These are phyloP conservation scores for Sinocyclocheilus rhinocerous DNA, from an alignment of 2,113 vertebrate species.

Conservation along the genomic window DNA sequence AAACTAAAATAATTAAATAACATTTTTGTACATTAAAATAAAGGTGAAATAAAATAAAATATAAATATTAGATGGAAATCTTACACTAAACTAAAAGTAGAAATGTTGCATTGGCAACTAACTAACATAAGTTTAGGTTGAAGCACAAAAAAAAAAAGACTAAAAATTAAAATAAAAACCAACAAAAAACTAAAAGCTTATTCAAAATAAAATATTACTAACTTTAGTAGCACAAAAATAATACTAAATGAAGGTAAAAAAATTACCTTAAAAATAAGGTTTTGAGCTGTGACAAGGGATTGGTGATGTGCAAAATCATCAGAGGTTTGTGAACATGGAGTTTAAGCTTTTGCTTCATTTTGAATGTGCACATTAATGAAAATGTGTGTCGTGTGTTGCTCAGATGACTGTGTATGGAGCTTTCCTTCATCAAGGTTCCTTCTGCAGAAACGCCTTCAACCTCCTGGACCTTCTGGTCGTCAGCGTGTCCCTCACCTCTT, in stretches of 20 bases:
- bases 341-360: background rate
- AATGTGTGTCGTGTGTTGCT: slow-evolving; percentile 12
- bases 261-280: background rate
- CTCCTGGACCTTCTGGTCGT: slow-evolving; percentile 90
- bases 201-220: too few species aligned
- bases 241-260: too few species aligned
- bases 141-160: background rate
- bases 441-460: slow-evolving; percentile 95
- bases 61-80: background rate
- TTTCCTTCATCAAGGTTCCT: slow-evolving; percentile 90
- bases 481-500: slow-evolving; percentile 90
- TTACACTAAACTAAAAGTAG: background rate
- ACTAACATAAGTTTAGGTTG: background rate
- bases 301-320: background rate
- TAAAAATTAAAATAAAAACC: background rate
- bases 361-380: background rate
- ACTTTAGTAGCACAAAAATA: too few species aligned
- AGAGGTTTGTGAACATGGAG: background rate
- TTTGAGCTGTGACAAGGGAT: background rate
- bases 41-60: background rate
- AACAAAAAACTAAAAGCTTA: too few species aligned
- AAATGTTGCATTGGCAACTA: background rate
- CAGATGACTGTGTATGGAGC: slow-evolving; percentile 92
- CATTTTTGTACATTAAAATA: background rate
- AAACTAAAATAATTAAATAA: background rate